These are phyloP conservation scores for Rhopalosiphum nymphaeae DNA, from an alignment of 2,888 invertebrate genomes.

Conservation along the genomic window DNA sequence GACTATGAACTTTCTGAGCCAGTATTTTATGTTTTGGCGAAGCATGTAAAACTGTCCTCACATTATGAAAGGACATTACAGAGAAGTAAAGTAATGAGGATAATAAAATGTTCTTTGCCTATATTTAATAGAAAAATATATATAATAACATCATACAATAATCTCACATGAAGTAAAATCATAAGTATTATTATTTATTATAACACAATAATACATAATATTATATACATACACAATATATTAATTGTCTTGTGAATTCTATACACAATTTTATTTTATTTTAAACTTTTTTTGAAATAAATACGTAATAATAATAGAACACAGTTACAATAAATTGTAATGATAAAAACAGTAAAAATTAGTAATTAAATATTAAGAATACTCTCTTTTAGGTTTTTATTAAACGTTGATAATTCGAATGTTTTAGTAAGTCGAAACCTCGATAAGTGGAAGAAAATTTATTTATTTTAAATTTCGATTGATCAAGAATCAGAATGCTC, in stretches of 20 bases:
- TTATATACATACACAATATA: too few species aligned
- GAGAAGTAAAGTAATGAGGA: too few species aligned
- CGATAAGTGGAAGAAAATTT: not conserved
- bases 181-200: not conserved
- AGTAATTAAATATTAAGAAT: not conserved
- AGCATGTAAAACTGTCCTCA: not conserved
- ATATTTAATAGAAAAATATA: not conserved
- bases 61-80: not conserved
- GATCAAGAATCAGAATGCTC: not conserved
- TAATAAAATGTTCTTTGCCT: not conserved
- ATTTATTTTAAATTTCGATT: not conserved
- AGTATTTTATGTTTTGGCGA: not conserved
- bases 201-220: not conserved
- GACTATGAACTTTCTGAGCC: not conserved
- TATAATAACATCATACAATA: not conserved
- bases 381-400: not conserved
- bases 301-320: not conserved
- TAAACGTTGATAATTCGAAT: not conserved
- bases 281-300: not conserved
- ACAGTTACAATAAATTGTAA: not conserved
- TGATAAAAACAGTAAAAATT: not conserved
- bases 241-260: not conserved
- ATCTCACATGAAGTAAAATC: not conserved
- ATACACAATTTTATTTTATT: not conserved
- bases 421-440: not conserved